Evolutionary conservation across 2,888 invertebrate species (phyloP), one percentile per base, ranked within the genome.

Genomic region (Lithodes maja): DNA sequence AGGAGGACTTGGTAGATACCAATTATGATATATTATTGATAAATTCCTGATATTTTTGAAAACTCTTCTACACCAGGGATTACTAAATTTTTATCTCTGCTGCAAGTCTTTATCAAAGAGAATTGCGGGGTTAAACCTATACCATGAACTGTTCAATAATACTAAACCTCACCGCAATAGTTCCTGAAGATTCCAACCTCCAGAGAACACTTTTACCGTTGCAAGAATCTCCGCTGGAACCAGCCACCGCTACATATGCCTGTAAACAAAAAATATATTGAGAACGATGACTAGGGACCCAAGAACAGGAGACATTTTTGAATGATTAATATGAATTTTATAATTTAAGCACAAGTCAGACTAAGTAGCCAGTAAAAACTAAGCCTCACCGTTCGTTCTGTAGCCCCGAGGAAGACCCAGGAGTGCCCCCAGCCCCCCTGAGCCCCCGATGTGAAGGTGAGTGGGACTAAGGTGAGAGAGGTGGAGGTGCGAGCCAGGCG

Each of bases 361-460:
- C 33, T 33, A 33, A 33, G 0, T 33, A 33, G 33, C 33, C 33
- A 33, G 33, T 33, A 33, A 33, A 33, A 33, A 33, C 33, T 33
- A 61, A n/a, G 5, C 49, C 85, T 85, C 71, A 85, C 85, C 85
- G 17, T 68, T 1, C 50, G 2, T 3, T 61, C 3, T 0, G 77
- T 69, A n/a, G 3, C 83, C 7, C 83, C 87, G 0, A 87, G 54
- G 78, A 78, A 83, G 69, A 87, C 69, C 87, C 87, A 87, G n/a
- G 83, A 71, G 50, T 87, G 77, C 1, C 52, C 87, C n/a, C 68
- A 69, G 49, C 78, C 78, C 3, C 68, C 50, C 1, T 78, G 78
- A 17, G 33, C 3, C 2, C 49, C 15, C n/a, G 77, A 9, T 12
- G n/a, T 49, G 2, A 52, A 12, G 7, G 68, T 79, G 49, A 9